Evolutionary conservation across 2,113 vertebrate genomes (phyloP).

Genomic region (Notothenia rossii): DNA sequence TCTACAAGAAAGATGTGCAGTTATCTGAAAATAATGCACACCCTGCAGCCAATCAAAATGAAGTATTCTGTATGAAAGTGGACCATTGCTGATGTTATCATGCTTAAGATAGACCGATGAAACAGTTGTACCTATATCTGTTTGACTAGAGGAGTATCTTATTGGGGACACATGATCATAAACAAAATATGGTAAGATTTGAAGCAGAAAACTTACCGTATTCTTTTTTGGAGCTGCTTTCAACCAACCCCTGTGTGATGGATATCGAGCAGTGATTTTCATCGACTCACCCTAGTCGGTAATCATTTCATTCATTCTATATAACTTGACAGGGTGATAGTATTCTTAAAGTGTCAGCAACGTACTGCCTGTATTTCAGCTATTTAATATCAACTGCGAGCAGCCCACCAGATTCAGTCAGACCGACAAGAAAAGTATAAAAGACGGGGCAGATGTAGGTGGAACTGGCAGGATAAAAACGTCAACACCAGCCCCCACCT

Average conservation of each 20-base stretch:
- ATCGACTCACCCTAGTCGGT: neutral
- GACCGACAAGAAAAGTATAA: slow-evolving; percentile 39
- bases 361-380: slow-evolving; percentile 43
- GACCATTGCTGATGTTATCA: neutral
- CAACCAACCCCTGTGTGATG: neutral
- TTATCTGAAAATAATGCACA: neutral
- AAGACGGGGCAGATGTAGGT: slow-evolving; percentile 44
- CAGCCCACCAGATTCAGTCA: neutral
- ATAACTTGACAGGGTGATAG: slow-evolving; percentile 46
- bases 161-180: neutral
- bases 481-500: slow-evolving; percentile 34
- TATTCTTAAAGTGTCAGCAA: slow-evolving; percentile 26
- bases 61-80: neutral
- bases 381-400: slow-evolving; percentile 51
- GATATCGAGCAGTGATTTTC: neutral
- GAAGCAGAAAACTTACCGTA: neutral
- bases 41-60: neutral
- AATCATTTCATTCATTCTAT: neutral
- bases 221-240: neutral
- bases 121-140: neutral
- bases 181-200: neutral
- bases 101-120: neutral
- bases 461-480: slow-evolving; percentile 35
- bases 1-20: neutral
- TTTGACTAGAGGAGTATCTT: neutral